Evolutionary conservation across 2,113 vertebrate genomes (phyloP), one percentile per base, ranked within the genome.

Genomic region (Phodopus roborovskii): DNA sequence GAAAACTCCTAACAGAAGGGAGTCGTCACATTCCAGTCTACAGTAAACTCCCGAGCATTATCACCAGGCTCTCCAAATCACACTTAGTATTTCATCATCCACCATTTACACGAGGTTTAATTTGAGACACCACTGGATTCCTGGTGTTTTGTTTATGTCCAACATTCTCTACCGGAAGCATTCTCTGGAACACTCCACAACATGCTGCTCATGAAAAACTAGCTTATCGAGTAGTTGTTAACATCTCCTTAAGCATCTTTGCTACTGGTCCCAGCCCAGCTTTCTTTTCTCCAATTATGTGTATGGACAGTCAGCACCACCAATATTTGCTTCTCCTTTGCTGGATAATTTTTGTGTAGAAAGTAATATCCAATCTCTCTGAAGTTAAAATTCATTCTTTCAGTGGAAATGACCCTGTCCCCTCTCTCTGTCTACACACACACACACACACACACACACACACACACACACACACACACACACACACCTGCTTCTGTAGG

Each of bases 201-300:
- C 71, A 83, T 20, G 58, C 30, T 58, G 42, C 60, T 75, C 42
- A 7, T 33, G 53, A 62, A 42, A 26, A 91, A 77, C n/a, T 30
- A 28, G 19, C 13, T 64, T 3, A 53, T 19, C 19, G 50, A 28
- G 28, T 62, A 77, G 78, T 73, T 56, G 60, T 56, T 68, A 77
- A 16, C n/a, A 30, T 84, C 81, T 89, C 39, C 45, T 88, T n/a
- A 79, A 45, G 45, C 70, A 66, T 60, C 83, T 92, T 48, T 66
- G 81, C 75, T 92, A 66, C 81, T 81, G 60, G 30, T 48, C 50
- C 22, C 45, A 75, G 48, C 68, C 24, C 42, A 84, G 36, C 48
- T 85, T 87, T 66, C 83, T 93, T 58, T 82, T 48, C 96, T 95
- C 86, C 87, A 90, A 71, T 68, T 93, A 64, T 95, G 56, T 85